phyloP scores from a whole-genome alignment of 2,888 invertebrate genomes.

The Rhagonycha lutea region DNA sequence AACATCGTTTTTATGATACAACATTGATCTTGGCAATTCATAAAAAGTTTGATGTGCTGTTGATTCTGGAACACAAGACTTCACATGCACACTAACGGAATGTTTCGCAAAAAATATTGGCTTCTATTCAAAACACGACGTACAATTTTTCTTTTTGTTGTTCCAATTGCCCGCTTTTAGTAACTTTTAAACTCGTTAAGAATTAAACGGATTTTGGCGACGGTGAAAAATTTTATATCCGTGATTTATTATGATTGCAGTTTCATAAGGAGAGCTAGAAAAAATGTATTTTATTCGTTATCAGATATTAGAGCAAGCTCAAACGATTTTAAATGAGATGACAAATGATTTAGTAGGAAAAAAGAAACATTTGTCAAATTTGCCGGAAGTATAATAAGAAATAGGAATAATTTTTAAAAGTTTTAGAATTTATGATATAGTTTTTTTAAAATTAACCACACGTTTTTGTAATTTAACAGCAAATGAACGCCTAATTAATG shows the following conservation, averaged over 20 bases:
- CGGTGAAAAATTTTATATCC: not conserved
- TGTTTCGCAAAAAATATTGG: not conserved
- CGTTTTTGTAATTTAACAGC: not conserved
- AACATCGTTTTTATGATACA: not conserved
- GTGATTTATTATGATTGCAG: not conserved
- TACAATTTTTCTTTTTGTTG: not conserved
- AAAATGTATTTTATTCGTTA: not conserved
- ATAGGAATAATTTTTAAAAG: not conserved
- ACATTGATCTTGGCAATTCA: not conserved
- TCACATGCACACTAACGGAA: not conserved
- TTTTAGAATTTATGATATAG: not conserved
- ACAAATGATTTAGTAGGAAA: not conserved
- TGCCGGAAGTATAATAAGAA: not conserved
- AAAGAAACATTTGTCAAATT: not conserved
- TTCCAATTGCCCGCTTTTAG: not conserved
- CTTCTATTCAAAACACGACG: not conserved
- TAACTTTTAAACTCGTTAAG: not conserved
- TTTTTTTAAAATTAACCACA: not conserved
- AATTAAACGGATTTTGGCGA: not conserved
- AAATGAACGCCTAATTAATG: not conserved
- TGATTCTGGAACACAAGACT: not conserved
- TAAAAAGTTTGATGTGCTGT: not conserved
- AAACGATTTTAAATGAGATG: not conserved
- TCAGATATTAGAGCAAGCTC: not conserved
- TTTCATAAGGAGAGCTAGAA: not conserved